Evolutionary conservation across 2,888 invertebrate genomes (phyloP).

Genomic region (Heliconius charithonia): DNA sequence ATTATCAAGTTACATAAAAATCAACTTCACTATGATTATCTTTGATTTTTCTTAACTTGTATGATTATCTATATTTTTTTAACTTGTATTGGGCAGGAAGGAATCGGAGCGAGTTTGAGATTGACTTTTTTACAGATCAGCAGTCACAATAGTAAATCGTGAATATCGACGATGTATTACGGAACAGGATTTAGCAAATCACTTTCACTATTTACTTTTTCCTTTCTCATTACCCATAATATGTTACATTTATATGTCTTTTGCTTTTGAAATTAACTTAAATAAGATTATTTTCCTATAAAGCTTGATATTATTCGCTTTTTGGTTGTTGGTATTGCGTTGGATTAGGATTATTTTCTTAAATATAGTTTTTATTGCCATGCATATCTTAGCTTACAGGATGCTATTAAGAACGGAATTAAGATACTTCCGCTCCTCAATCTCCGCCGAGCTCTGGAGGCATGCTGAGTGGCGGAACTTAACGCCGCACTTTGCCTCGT

Average conservation of each 20-base stretch:
- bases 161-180: not conserved
- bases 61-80: too few species aligned
- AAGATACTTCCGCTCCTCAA: too few species aligned
- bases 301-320: too few species aligned
- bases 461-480: too few species aligned
- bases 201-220: not conserved
- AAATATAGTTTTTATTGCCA: too few species aligned
- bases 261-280: not conserved
- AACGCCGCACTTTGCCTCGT: too few species aligned
- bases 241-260: not conserved
- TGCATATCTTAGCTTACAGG: too few species aligned
- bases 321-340: too few species aligned
- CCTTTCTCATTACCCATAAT: not conserved
- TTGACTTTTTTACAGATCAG: slow-evolving; percentile 5
- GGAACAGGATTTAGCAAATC: not conserved
- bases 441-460: too few species aligned
- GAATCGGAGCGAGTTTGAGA: not conserved
- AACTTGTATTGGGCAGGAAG: not conserved
- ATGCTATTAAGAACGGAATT: too few species aligned
- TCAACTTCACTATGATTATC: not conserved
- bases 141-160: not conserved
- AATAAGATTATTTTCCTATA: not conserved
- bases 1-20: not conserved
- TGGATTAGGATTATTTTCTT: too few species aligned
- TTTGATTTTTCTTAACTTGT: too few species aligned